These are phyloP conservation scores for Drosophila paranaensis DNA, from an alignment of 2,888 invertebrate species.

Conservation along the genomic window DNA sequence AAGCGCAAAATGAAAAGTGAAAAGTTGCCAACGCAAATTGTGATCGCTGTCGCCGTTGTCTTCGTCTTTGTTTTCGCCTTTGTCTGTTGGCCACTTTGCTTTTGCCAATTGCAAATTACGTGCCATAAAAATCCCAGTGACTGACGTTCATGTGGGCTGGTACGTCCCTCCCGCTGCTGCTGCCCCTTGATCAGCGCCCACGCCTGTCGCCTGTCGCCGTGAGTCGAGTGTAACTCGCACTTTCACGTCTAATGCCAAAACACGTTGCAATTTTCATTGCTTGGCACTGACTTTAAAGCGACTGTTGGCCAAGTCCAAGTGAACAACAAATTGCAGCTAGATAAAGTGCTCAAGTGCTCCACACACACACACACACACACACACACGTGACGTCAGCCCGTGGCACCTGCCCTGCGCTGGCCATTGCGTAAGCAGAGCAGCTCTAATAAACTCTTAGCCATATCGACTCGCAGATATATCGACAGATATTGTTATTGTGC, in stretches of 20 bases:
- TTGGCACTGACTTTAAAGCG: slow-evolving; percentile 79
- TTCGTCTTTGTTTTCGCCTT: slow-evolving; percentile 27
- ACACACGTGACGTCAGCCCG: slow-evolving; percentile 68
- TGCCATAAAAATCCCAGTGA: slow-evolving; percentile 73
- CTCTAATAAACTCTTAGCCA: slow-evolving; percentile 33
- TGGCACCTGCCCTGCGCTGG: slow-evolving; percentile 19
- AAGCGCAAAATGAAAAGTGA: slow-evolving; percentile 83
- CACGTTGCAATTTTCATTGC: slow-evolving; percentile 79
- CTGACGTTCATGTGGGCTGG: slow-evolving; percentile 66
- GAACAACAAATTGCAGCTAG: slow-evolving; percentile 55
- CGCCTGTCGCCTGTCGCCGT: slow-evolving; percentile 35
- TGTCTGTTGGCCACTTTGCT: slow-evolving; percentile 54
- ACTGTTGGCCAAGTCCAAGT: slow-evolving; percentile 80
- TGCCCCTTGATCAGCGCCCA: slow-evolving; percentile 30
- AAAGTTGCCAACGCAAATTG: slow-evolving; percentile 72
- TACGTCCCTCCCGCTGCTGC: neutral
- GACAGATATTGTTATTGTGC: slow-evolving; percentile 57
- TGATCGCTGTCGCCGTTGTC: slow-evolving; percentile 5
- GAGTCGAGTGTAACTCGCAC: slow-evolving; percentile 70
- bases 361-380: neutral
- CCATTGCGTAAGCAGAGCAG: slow-evolving; percentile 73
- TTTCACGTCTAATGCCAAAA: slow-evolving; percentile 82
- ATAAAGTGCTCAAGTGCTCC: slow-evolving; percentile 17
- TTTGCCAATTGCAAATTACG: slow-evolving; percentile 78
- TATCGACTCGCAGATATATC: slow-evolving; percentile 6